phyloP scores from a whole-genome alignment of 1,140 invertebrate genomes.

The Megalopta genalis region DNA sequence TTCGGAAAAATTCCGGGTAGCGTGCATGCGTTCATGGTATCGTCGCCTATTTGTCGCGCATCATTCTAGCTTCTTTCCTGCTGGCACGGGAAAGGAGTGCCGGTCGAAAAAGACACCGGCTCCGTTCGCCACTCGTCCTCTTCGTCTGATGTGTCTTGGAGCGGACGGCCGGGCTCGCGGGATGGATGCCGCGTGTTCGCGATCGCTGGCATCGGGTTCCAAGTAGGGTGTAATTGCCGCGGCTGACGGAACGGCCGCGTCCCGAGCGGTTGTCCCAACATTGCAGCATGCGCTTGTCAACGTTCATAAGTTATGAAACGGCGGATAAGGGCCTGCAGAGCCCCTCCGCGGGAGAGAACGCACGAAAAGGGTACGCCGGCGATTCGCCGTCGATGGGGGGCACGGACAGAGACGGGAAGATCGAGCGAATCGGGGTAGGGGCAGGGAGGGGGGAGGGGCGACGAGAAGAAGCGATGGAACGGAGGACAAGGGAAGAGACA shows the following conservation, averaged over 20 bases:
- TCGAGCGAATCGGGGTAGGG: not conserved
- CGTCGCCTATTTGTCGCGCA: slow-evolving; percentile 1
- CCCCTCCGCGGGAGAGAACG: slow-evolving; percentile 35
- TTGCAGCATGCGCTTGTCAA: slow-evolving; percentile 69
- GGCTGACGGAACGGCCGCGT: slow-evolving; percentile 40
- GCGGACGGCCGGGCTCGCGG: not conserved
- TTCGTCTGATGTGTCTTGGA: no score
- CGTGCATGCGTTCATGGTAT: not conserved
- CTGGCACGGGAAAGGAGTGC: not conserved
- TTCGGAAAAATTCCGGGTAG: no score
- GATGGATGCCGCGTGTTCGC: slow-evolving; percentile 33
- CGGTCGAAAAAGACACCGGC: slow-evolving; percentile 1
- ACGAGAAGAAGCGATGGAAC: slow-evolving; percentile 40
- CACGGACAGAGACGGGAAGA: no score
- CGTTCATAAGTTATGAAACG: slow-evolving; percentile 75
- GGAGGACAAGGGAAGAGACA: slow-evolving; percentile 21
- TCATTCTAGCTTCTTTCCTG: slow-evolving; percentile 33
- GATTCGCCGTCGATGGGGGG: no score
- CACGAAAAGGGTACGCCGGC: slow-evolving; percentile 27
- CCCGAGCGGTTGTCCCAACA: slow-evolving; percentile 62
- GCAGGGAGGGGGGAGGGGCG: slow-evolving; percentile 39
- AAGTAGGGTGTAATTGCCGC: slow-evolving; percentile 66
- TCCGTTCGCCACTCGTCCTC: no score
- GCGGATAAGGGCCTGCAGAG: slow-evolving; percentile 57
- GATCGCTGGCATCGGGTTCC: slow-evolving; percentile 42